Evolutionary conservation across 37 sponge, comb jelly and placozoan species (phyloP).

Genomic region (Agelas oroides): DNA sequence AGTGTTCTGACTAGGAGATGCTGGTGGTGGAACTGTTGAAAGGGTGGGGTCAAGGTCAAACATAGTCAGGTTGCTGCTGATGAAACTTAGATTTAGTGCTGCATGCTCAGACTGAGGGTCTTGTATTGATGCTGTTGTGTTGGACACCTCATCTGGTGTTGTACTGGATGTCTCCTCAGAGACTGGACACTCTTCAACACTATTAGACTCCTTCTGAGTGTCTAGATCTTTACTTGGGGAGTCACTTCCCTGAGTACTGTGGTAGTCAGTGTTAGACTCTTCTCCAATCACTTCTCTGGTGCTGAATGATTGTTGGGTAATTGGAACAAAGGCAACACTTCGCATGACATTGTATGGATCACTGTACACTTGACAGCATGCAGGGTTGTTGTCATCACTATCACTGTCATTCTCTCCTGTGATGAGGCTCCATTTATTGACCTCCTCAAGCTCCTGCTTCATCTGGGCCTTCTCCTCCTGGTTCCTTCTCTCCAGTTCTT

Average conservation of each 20-base stretch:
- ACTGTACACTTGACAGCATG: not conserved
- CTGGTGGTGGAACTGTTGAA: too few species aligned
- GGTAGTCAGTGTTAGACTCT: not conserved
- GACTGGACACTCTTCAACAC: too few species aligned
- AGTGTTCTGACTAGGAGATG: too few species aligned
- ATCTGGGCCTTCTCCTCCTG: conserved; percentile 37
- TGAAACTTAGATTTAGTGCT: too few species aligned
- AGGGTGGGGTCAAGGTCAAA: too few species aligned
- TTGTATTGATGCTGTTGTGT: too few species aligned
- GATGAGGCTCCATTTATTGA: not conserved
- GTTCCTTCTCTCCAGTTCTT: conserved; percentile 57
- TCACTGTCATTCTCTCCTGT: not conserved
- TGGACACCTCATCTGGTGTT: too few species aligned
- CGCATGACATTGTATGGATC: conserved; percentile 25
- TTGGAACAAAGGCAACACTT: conserved; percentile 8
- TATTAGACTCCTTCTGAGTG: too few species aligned
- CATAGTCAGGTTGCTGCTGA: too few species aligned
- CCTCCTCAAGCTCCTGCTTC: conserved; percentile 29
- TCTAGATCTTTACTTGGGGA: too few species aligned
- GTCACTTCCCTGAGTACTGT: not conserved
- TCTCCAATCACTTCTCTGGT: not conserved
- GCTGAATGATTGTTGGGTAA: not conserved
- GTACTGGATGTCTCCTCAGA: too few species aligned
- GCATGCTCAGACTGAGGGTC: too few species aligned
- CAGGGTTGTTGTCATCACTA: not conserved